Conservation (phyloP, 2,797 vertebrate genomes). For the Dicrostonyx torquatus region DNA sequence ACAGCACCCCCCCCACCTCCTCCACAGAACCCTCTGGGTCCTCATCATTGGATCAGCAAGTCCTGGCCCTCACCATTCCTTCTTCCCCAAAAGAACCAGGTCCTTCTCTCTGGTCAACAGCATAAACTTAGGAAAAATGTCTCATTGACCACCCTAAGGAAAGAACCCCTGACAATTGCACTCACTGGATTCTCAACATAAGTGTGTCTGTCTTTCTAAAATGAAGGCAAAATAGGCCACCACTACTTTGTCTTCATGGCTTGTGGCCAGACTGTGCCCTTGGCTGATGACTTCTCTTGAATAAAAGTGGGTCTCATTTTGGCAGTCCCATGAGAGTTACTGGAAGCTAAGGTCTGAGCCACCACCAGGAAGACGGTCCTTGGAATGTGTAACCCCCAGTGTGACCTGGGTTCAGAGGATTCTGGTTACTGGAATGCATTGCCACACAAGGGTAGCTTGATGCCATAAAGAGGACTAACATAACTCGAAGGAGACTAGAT, state of each 20-base stretch:
- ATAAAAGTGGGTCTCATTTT: background rate
- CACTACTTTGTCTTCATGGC: background rate
- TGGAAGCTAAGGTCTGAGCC: background rate
- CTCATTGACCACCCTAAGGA: background rate
- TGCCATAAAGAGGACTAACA: fast-evolving
- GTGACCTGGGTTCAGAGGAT: background rate
- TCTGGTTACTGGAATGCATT: background rate
- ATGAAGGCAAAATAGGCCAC: background rate
- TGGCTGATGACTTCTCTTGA: background rate
- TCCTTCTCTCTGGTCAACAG: background rate
- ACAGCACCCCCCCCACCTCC: fast-evolving
- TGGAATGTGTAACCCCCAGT: too few relatives aligned
- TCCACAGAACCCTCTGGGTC: background rate
- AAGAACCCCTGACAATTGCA: background rate
- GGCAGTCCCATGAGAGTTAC: background rate
- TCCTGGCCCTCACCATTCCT: background rate
- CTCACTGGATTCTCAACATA: too few relatives aligned
- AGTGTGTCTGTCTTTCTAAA: background rate
- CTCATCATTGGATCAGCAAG: background rate
- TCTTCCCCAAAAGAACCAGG: background rate
- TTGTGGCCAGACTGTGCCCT: fast-evolving
- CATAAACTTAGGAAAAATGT: conserved; percentile 19
- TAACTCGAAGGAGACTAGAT: background rate
- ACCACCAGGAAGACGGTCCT: background rate
- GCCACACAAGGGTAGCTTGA: fast-evolving